Base-by-base conservation (phyloP, 2,113 vertebrate genomes). In the Cephalopterus ornatus region DNA sequence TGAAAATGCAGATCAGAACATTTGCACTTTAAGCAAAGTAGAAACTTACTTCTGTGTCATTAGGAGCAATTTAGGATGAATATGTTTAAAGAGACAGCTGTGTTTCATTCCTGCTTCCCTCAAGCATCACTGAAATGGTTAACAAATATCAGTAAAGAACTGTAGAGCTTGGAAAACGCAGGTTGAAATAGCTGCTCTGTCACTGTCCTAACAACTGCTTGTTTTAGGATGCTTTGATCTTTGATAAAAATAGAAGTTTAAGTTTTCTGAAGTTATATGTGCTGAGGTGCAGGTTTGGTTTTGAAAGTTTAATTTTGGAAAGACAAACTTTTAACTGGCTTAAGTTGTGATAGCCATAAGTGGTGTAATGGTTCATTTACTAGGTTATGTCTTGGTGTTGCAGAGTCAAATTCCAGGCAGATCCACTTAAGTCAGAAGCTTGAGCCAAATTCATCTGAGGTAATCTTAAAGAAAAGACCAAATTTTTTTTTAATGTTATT, bases 391-490 rank as follows among this genome's bases (percentile, higher is more conserved):
- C 85, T 97, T 95, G 96, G 55, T 98, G 32, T 97, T 97, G 63
- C 72, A 98, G 98, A 98, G 58, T 93, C 96, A 92, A 91, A 94
- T 90, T 97, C 97, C 88, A 97, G 95, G 65, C 97, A 97, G 94
- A 91, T n/a, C 89, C 95, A 96, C 71, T 76, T 97, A 95, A 97
- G 96, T 97, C 98, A 98, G 97, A 98, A 98, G 92, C 91, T 95
- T 42, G 97, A 98, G 93, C 93, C 97, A 97, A 97, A 96, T 96
- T 97, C 96, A 92, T 86, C 96, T 74, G 98, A 98, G 98, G 98
- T 98, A 98, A 97, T 91, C 49, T 74, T 91, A 92, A 96, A 94
- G 75, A 90, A 95, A 93, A 96, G 93, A 96, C 76, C 80, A 86
- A 84, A 74, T 46, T 95, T 90, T 85, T 63, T 93, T 81, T 85